These are phyloP conservation scores for Amphiprion ocellaris DNA, from an alignment of 2,113 vertebrate genomes.

Conservation along the genomic window DNA sequence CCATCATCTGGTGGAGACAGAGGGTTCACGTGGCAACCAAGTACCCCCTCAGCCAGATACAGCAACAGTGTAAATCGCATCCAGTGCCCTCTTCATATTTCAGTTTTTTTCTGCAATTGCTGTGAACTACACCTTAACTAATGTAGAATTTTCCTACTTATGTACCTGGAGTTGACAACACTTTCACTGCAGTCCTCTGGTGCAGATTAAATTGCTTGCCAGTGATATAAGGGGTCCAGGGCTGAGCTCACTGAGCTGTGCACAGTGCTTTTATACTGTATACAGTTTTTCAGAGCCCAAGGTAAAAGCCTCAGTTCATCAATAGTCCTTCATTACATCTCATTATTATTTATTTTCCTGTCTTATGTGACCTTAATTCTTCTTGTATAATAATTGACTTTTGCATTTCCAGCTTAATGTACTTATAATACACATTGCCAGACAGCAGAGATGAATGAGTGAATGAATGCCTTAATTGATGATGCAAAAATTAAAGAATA, in stretches of 20 bases:
- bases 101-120: neutral
- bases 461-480: neutral
- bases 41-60: neutral
- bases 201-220: slow-evolving; percentile 32
- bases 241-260: slow-evolving; percentile 29
- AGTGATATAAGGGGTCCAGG: slow-evolving; percentile 5
- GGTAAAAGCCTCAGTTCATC: slow-evolving; percentile 21
- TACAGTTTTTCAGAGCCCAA: slow-evolving; percentile 26
- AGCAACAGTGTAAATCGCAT: neutral
- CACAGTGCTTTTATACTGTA: slow-evolving; percentile 14
- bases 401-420: neutral
- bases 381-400: slow-evolving; percentile 11
- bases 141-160: neutral
- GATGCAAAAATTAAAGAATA: too few relatives aligned
- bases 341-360: neutral
- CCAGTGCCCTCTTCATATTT: neutral
- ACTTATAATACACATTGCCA: neutral
- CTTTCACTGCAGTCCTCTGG: slow-evolving; percentile 18
- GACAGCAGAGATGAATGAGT: neutral
- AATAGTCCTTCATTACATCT: neutral
- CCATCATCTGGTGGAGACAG: slow-evolving; percentile 15
- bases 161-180: slow-evolving; percentile 9
- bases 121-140: neutral
- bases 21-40: slow-evolving; percentile 19
- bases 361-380: neutral